These are phyloP conservation scores for Hydractinia symbiolongicarpus DNA, from an alignment of 30 jellyfish, hydroid and myxozoan genomes.

Conservation along the genomic window DNA sequence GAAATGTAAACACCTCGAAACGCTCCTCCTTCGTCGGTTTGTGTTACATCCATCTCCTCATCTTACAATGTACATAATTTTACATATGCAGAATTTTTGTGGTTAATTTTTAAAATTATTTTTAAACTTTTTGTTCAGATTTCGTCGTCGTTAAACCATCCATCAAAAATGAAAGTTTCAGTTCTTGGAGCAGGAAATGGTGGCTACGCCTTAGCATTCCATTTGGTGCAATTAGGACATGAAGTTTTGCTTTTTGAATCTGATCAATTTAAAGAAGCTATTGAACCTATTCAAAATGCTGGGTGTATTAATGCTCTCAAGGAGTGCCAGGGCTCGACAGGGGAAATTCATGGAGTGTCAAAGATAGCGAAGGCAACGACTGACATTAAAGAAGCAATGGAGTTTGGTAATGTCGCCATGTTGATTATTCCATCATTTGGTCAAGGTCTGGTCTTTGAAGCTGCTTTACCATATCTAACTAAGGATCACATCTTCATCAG, in stretches of 20 bases:
- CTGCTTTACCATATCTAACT: constrained; percentile 1
- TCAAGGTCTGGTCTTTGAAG: neutral
- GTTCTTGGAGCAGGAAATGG: neutral
- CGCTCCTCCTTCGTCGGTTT: no score
- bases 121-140: no score
- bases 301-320: neutral
- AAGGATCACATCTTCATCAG: neutral
- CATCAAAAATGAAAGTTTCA: neutral
- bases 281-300: neutral
- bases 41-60: no score
- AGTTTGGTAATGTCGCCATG: neutral
- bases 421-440: neutral
- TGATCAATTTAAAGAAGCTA: neutral
- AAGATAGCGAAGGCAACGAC: neutral
- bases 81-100: no score
- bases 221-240: neutral
- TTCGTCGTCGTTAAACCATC: no score
- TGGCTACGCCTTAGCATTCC: neutral
- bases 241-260: neutral
- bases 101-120: no score
- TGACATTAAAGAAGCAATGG: neutral
- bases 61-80: no score
- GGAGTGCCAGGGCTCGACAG: neutral
- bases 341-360: neutral
- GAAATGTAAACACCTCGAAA: no score